phyloP scores from a whole-genome alignment of 2,888 invertebrate species.

The Pristionchus japonicus region DNA sequence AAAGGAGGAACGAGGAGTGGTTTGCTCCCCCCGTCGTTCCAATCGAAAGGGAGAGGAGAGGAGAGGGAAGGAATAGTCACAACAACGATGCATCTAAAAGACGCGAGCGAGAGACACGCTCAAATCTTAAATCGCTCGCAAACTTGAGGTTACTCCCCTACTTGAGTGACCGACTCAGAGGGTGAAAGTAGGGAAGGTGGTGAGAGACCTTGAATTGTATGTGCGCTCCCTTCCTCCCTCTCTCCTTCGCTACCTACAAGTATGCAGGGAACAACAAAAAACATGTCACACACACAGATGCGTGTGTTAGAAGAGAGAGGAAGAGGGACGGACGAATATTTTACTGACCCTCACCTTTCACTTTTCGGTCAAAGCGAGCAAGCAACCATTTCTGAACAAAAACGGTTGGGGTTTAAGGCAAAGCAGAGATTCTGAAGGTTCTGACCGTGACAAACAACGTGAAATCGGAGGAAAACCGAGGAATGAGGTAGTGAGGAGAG shows the following conservation, averaged over 20 bases:
- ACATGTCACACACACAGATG: constrained; percentile 26
- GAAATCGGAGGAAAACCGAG: not conserved
- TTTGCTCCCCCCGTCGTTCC: constrained; percentile 1
- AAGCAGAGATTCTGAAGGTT: not conserved
- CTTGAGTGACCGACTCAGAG: not conserved
- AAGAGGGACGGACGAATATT: not conserved
- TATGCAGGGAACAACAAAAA: constrained; percentile 29
- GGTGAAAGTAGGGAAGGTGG: not conserved
- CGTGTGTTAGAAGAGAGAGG: not conserved
- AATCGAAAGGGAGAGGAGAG: constrained; percentile 7
- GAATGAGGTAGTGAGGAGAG: constrained; percentile 9
- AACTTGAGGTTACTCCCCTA: constrained; percentile 28
- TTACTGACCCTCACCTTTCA: not conserved
- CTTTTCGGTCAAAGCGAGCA: not conserved
- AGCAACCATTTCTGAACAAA: too few species aligned
- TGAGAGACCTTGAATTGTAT: constrained; percentile 35
- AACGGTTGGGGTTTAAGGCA: too few species aligned
- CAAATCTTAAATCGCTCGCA: not conserved
- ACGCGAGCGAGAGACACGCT: not conserved
- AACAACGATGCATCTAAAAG: constrained; percentile 32
- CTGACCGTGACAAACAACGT: not conserved
- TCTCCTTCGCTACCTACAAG: not conserved
- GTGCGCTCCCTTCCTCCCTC: not conserved
- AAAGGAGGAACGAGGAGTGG: constrained; percentile 21
- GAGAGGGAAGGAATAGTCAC: not conserved